These are phyloP conservation scores for Lota lota DNA, from an alignment of 2,113 vertebrate genomes.

Conservation along the genomic window DNA sequence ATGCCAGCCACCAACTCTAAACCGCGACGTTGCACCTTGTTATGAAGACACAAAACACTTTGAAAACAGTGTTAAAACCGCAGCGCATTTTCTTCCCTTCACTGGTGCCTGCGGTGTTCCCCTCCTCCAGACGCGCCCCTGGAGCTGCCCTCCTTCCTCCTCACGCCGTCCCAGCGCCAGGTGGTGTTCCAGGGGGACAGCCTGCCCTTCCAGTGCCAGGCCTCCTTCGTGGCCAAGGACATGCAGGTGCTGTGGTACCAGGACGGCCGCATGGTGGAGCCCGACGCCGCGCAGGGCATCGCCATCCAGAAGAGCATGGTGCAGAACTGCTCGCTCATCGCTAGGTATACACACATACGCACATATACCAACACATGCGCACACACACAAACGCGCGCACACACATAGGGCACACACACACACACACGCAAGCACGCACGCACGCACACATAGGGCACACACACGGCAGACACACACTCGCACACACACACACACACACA, in stretches of 20 bases:
- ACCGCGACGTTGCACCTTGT: too few relatives aligned
- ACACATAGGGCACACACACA: too few relatives aligned
- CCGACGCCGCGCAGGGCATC: conserved; percentile 90
- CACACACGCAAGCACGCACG: too few relatives aligned
- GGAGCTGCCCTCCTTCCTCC: conserved; percentile 92
- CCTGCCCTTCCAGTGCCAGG: conserved; percentile 95
- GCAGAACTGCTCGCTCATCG: conserved; percentile 95
- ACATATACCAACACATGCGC: too few relatives aligned
- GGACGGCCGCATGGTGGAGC: conserved; percentile 89
- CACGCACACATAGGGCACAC: too few relatives aligned
- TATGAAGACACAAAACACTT: too few relatives aligned
- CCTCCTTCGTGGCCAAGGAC: conserved; percentile 90
- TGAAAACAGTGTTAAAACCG: too few relatives aligned
- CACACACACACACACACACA: too few relatives aligned
- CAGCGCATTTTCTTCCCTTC: background rate
- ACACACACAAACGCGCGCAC: too few relatives aligned
- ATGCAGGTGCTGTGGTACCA: conserved; percentile 99
- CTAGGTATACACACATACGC: conserved; percentile 74
- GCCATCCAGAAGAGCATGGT: conserved; percentile 94
- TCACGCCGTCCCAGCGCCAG: conserved; percentile 93
- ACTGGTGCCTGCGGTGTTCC: background rate
- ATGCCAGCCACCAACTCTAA: too few relatives aligned
- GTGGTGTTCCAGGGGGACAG: conserved; percentile 97
- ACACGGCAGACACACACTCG: too few relatives aligned
- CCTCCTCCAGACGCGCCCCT: conserved; percentile 82